Base-by-base conservation (phyloP, 2,797 vertebrate genomes). In the Columba guinea region DNA sequence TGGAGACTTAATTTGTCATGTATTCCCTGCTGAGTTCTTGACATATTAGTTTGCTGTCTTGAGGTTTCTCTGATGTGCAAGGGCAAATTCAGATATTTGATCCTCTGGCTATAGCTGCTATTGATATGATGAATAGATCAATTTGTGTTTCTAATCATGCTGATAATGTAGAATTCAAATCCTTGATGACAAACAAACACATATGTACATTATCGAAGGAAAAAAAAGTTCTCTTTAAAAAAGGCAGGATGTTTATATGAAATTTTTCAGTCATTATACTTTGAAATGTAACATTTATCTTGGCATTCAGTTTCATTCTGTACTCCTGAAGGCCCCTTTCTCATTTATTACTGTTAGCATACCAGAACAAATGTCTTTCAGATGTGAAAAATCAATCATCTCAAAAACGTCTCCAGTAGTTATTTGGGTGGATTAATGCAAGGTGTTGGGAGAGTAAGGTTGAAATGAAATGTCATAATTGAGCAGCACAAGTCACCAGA, bases 361-460 rank as follows among this genome's bases (percentile, higher is more conserved):
- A 96, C 94, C 94, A 94, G 95, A 97, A 95, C 89, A 97, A 97
- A 97, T 97, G 87, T 96, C 92, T 97, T 98, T 98, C 96, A 97
- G 95, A 97, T 97, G 94, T 97, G 93, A 97, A 96, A 96, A 97
- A 97, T 98, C 91, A 97, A 95, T 98, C 95, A 94, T 96, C 97
- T 96, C 82, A 53, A 93, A 98, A 96, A 95, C 27, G 41, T 83
- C 67, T 85, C 67, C 83, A 93, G 95, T 95, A 94, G 90, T 97
- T 98, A 93, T 93, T 96, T 97, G 83, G 91, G 85, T 89, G 96
- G 95, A 98, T 98, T 97, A 97, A 97, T 96, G 94, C 83, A 97
- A 98, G 96, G 95, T 97, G 91, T 95, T 95, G 48, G 94, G 84
- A 95, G 86, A 96, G 41, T 80, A 93, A 88, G 94, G 86, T 85